A percentile compares a stretch with the other conserved stretches of the same genome.
phyloP scores from a whole-genome alignment of 2,888 invertebrate genomes.

The Buathra laborator region DNA sequence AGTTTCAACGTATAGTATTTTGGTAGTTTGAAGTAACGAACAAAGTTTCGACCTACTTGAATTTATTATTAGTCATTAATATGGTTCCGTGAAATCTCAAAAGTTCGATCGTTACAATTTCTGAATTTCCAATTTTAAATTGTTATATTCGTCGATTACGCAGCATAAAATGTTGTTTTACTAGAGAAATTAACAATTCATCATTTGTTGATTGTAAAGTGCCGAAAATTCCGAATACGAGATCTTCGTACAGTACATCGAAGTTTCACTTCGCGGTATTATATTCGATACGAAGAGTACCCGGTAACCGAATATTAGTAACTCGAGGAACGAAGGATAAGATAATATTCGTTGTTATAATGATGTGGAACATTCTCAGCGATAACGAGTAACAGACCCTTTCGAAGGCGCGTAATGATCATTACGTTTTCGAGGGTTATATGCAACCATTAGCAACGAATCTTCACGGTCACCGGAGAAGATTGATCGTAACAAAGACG shows the following conservation, averaged over 20 bases:
- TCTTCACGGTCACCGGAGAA: slow-evolving; percentile 17
- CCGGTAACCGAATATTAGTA: slow-evolving; percentile 20
- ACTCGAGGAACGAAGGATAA: slow-evolving; percentile 38
- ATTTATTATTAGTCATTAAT: neutral
- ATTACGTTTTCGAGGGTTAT: slow-evolving; percentile 20
- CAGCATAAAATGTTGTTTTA: neutral
- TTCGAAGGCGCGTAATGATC: slow-evolving; percentile 34
- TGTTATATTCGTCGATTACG: neutral
- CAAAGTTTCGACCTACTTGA: neutral
- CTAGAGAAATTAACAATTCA: neutral
- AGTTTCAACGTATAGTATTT: too few species aligned
- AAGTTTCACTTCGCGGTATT: slow-evolving; percentile 19
- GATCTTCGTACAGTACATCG: slow-evolving; percentile 48
- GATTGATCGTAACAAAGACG: slow-evolving; percentile 30
- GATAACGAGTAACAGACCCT: slow-evolving; percentile 54
- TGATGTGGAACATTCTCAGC: slow-evolving; percentile 46
- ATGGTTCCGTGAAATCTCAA: neutral
- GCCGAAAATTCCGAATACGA: slow-evolving; percentile 27
- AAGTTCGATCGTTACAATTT: neutral
- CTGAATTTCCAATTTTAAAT: neutral
- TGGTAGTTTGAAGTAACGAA: neutral
- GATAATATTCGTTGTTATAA: slow-evolving; percentile 60
- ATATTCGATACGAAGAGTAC: slow-evolving; percentile 13
- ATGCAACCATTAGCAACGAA: slow-evolving; percentile 2
- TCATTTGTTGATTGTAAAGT: neutral